phyloP scores from a whole-genome alignment of 1,140 invertebrate genomes.

The Kradibia gibbosae region DNA sequence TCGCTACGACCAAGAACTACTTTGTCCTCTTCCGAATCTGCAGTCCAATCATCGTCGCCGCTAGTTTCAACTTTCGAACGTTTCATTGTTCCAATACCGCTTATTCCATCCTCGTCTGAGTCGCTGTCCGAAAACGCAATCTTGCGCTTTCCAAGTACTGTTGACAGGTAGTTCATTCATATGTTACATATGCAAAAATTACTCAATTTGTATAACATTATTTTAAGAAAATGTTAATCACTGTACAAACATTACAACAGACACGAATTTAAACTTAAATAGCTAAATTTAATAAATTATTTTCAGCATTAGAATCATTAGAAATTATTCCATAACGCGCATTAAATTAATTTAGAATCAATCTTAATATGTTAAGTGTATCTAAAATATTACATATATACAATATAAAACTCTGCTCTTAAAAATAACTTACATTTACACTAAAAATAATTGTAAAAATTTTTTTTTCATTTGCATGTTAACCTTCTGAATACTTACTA shows the following conservation, averaged over 20 bases:
- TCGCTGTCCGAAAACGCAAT: constrained; percentile 69
- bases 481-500: constrained; percentile 61
- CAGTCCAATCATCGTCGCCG: constrained; percentile 72
- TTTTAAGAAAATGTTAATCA: background rate
- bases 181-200: background rate
- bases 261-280: too few relatives aligned
- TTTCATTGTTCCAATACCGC: constrained; percentile 66
- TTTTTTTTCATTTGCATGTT: too few relatives aligned
- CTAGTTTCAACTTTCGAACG: constrained; percentile 71
- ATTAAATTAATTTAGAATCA: too few relatives aligned
- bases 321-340: too few relatives aligned
- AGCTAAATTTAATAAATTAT: too few relatives aligned
- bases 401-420: too few relatives aligned
- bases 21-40: constrained; percentile 70
- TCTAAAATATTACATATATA: too few relatives aligned
- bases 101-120: constrained; percentile 69
- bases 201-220: constrained; percentile 3
- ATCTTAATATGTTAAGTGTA: too few relatives aligned
- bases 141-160: constrained; percentile 66
- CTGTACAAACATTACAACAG: background rate
- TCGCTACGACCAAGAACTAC: constrained; percentile 63
- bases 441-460: too few relatives aligned
- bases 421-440: too few relatives aligned
- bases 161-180: constrained; percentile 50
- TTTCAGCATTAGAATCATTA: too few relatives aligned